Percentiles rank a stretch among this genome's conserved stretches.
Evolutionary conservation across 2,113 vertebrate species (phyloP).

Genomic region (Sorex araneus): DNA sequence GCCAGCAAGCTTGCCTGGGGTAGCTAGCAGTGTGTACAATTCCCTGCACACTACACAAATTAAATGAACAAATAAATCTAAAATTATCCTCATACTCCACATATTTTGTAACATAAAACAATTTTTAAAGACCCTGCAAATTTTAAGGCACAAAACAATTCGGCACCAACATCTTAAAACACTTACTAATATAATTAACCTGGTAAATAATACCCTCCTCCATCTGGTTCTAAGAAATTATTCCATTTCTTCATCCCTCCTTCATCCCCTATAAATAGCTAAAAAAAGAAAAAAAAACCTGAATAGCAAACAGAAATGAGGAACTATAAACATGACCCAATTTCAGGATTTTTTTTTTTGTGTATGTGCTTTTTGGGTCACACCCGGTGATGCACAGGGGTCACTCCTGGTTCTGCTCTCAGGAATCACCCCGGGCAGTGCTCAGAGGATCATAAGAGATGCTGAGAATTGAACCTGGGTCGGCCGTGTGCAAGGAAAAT

Average conservation of each 20-base stretch:
- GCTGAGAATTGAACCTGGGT: too few relatives aligned
- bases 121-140: slow-evolving; percentile 44
- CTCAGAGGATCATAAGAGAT: too few relatives aligned
- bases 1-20: too few relatives aligned
- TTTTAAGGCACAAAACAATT: slow-evolving; percentile 34
- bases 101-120: slow-evolving; percentile 43
- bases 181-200: background rate
- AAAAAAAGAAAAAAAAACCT: slow-evolving; percentile 1
- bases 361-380: too few relatives aligned
- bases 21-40: too few relatives aligned
- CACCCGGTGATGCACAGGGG: too few relatives aligned
- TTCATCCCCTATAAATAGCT: background rate
- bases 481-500: too few relatives aligned
- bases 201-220: background rate
- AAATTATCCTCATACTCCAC: too few relatives aligned
- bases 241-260: background rate
- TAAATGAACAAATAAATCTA: background rate
- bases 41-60: too few relatives aligned
- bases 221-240: background rate
- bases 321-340: background rate
- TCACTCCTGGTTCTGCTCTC: too few relatives aligned
- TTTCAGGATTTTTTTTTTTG: slow-evolving; percentile 50
- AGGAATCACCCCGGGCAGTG: too few relatives aligned
- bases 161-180: slow-evolving; percentile 29
- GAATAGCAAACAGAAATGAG: background rate